Conservation (phyloP, 2,113 vertebrate genomes). For the Albula glossodonta region DNA sequence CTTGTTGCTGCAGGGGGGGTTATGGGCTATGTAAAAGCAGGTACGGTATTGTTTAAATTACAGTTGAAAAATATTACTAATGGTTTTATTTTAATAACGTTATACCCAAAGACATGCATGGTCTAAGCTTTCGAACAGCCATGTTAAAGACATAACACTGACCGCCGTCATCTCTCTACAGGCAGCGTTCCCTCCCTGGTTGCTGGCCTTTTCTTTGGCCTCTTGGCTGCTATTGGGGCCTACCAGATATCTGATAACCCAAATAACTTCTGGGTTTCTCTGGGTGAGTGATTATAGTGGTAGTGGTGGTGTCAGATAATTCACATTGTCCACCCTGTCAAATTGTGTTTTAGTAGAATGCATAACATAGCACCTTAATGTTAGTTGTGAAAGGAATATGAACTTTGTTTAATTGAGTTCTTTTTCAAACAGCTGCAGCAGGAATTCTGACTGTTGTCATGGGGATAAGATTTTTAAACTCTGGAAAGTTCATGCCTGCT, state of each 20-base stretch:
- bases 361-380: no score
- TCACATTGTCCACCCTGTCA: no score
- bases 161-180: conserved; percentile 43
- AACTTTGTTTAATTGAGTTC: background rate
- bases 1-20: conserved; percentile 81
- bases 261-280: conserved; percentile 80
- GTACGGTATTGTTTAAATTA: conserved; percentile 54
- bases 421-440: conserved; percentile 71
- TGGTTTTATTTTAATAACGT: no score
- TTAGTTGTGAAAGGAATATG: background rate
- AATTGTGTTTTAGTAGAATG: background rate
- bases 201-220: conserved; percentile 83
- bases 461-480: conserved; percentile 85
- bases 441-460: conserved; percentile 82
- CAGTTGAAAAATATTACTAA: background rate
- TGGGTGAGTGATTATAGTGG: conserved; percentile 68
- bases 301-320: background rate
- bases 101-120: no score
- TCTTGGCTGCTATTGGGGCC: conserved; percentile 79
- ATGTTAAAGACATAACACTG: no score
- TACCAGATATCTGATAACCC: conserved; percentile 82
- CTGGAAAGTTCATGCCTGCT: conserved; percentile 90
- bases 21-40: conserved; percentile 83
- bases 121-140: no score
- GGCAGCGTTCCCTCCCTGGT: conserved; percentile 83